phyloP scores from a whole-genome alignment of 2,888 invertebrate genomes.

The Drosophila formosana region DNA sequence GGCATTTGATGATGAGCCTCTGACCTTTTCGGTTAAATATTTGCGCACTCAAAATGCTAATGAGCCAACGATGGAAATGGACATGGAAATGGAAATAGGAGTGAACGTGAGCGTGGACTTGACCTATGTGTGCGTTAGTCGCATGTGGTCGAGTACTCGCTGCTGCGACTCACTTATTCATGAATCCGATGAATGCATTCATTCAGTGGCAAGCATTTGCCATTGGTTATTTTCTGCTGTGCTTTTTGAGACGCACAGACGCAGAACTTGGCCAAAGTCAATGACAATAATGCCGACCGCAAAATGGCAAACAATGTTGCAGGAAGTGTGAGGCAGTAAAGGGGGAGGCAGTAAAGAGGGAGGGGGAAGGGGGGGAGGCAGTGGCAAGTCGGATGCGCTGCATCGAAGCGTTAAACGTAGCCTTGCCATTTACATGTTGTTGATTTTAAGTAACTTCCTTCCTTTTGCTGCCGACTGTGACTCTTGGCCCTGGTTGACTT shows the following conservation, averaged over 20 bases:
- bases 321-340: not conserved
- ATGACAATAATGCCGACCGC: constrained; percentile 43
- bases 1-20: constrained; percentile 16
- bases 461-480: constrained; percentile 24
- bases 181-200: constrained; percentile 29
- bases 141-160: not conserved
- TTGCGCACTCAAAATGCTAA: constrained; percentile 24
- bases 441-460: constrained; percentile 71
- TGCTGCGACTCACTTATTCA: constrained; percentile 26
- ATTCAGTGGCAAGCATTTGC: constrained; percentile 2
- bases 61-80: constrained; percentile 1
- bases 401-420: constrained; percentile 54
- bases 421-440: constrained; percentile 66
- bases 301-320: constrained; percentile 26
- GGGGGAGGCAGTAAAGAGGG: too few species aligned
- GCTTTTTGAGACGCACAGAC: constrained; percentile 1
- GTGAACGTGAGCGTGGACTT: constrained; percentile 3
- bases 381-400: constrained; percentile 20
- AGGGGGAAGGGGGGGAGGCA: not conserved
- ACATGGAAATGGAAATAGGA: not conserved
- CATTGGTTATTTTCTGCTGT: constrained; percentile 9
- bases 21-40: constrained; percentile 17
- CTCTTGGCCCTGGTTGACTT: constrained; percentile 23
- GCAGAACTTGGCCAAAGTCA: constrained; percentile 42
- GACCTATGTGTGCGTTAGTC: not conserved